Base-by-base conservation (phyloP, 2,113 vertebrate species). In the Dascyllus trimaculatus region DNA sequence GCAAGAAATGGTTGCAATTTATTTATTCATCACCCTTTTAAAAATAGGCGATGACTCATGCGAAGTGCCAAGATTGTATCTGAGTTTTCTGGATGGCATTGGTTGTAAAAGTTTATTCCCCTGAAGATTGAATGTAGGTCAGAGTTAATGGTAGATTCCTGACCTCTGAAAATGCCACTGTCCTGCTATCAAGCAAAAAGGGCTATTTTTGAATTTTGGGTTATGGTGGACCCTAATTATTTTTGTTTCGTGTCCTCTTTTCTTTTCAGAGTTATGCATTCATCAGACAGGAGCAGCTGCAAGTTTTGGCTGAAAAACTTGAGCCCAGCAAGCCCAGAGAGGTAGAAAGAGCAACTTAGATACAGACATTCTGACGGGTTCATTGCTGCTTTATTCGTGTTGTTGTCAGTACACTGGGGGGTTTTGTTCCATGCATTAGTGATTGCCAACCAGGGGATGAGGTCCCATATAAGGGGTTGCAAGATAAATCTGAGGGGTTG, bases 271-370 rank as follows among this genome's bases (percentile, higher is more conserved):
- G 96, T 91, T 99, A 98, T 6, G 93, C 93, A 0, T 99, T 99
- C 86, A 96, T 98, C 93, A 96, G 95, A 94, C 97, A 97, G 83
- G 98, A 99, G 86, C 97, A 99, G 87, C 92, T 99, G 63, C 97
- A 98, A 35, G 85, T 95, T 62, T 95, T 99, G 80, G 85, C 95
- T 77, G 96, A 97, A 86, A 96, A 95, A 56, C 93, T 99, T 57
- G 96, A 99, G 82, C 92, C 95, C 53, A 87, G 89, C 73, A 94
- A 96, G 32, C 96, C 97, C 51, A 97, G 95, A 91, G 96, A 99
- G 94, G 98, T 99, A 94, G 87, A 65, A 52, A 43, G 14, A 11
- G 32, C 19, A 25, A 1, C 13, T 56, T 35, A 18, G 11, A 43
- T 35, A 43, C 5, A 18, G 19, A 5, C 25, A 26, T 29, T 25